Percentiles rank a stretch among this genome's conserved stretches.
Conservation (phyloP, 2,888 invertebrate species). For the Punctoribates punctum region DNA sequence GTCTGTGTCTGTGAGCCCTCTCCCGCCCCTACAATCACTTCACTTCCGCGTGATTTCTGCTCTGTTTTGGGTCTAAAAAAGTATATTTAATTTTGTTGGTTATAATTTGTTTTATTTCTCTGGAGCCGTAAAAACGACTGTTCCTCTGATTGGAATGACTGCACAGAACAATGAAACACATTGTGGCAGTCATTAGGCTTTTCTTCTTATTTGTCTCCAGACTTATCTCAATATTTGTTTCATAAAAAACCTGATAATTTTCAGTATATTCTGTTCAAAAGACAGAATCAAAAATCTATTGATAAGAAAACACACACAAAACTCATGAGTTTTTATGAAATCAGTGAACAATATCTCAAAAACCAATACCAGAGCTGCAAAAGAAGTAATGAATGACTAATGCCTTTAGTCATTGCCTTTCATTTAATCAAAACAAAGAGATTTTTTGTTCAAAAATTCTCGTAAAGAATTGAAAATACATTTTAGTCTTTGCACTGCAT, state of each 20-base stretch:
- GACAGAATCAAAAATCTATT: background rate
- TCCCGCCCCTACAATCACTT: background rate
- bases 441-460: background rate
- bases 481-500: background rate
- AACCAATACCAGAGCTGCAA: background rate
- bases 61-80: background rate
- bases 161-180: background rate
- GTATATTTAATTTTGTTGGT: background rate
- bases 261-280: background rate
- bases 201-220: constrained; percentile 21
- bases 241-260: constrained; percentile 9
- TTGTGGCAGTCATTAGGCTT: background rate
- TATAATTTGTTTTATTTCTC: background rate
- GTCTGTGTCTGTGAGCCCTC: background rate
- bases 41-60: constrained; percentile 10
- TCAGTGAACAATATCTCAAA: background rate
- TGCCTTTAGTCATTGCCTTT: background rate
- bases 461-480: too few species aligned
- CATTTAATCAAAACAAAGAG: background rate
- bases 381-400: background rate
- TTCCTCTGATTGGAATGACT: too few species aligned
- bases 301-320: background rate
- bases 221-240: constrained; percentile 23
- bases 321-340: background rate
- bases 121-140: background rate